Conservation (phyloP, 2,888 invertebrate genomes). For the Drosophila niveifrons region DNA sequence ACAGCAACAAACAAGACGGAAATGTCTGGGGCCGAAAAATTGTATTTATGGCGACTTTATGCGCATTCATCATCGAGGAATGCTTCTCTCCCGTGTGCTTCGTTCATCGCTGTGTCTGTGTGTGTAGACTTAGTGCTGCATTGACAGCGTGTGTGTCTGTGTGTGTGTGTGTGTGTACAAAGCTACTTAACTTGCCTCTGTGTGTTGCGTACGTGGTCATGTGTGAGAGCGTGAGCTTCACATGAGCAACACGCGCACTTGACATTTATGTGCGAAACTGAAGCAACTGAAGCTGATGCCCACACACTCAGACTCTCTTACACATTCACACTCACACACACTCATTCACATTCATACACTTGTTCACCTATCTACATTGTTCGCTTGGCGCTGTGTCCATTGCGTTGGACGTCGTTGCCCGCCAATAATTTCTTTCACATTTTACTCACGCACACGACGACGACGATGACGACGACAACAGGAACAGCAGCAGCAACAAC, state of each 20-base stretch:
- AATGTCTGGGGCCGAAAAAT: slow-evolving; percentile 55
- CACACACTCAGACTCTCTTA: not conserved
- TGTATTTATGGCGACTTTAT: slow-evolving; percentile 76
- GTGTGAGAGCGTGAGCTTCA: slow-evolving; percentile 55
- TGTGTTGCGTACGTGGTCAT: slow-evolving; percentile 56
- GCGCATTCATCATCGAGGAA: slow-evolving; percentile 72
- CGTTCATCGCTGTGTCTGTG: slow-evolving; percentile 17
- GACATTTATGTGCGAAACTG: slow-evolving; percentile 74
- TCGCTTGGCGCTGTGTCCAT: slow-evolving; percentile 11
- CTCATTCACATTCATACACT: not conserved
- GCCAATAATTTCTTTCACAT: slow-evolving; percentile 52
- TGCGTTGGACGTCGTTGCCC: slow-evolving; percentile 28
- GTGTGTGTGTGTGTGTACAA: slow-evolving; percentile 29
- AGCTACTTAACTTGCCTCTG: slow-evolving; percentile 58
- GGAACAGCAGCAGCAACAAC: slow-evolving; percentile 2
- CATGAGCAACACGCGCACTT: slow-evolving; percentile 73
- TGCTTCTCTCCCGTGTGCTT: slow-evolving; percentile 30
- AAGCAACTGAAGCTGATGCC: slow-evolving; percentile 49
- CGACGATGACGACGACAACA: slow-evolving; percentile 38
- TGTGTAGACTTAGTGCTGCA: slow-evolving; percentile 33
- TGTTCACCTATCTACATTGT: slow-evolving; percentile 4
- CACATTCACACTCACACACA: not conserved
- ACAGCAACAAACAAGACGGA: slow-evolving; percentile 47
- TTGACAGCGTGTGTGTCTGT: slow-evolving; percentile 18
- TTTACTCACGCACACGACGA: slow-evolving; percentile 63